phyloP scores from a whole-genome alignment of 2,797 vertebrate genomes.

The Alosa sapidissima region DNA sequence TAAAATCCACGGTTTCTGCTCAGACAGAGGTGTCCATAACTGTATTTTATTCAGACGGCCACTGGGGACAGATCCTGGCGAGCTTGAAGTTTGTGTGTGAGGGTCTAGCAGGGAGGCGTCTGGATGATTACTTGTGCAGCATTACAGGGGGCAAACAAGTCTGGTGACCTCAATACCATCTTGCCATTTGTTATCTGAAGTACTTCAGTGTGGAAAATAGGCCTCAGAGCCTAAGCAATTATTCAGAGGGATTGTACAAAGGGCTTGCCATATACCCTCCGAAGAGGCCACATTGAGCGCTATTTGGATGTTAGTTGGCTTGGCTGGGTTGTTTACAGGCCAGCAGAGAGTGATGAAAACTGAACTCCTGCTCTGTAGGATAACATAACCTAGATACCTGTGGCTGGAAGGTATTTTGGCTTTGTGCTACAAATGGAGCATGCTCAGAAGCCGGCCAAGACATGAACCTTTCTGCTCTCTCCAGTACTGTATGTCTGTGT shows the following conservation, averaged over 20 bases:
- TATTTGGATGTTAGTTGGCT: neutral
- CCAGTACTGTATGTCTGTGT: neutral
- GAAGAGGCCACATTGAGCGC: neutral
- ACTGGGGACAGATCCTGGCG: neutral
- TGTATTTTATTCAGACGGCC: slow-evolving; percentile 12
- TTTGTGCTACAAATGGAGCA: neutral
- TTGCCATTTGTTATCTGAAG: neutral
- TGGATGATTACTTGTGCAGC: neutral
- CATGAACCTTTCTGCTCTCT: neutral
- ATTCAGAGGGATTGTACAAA: neutral
- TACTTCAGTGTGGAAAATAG: neutral
- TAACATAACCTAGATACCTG: slow-evolving; percentile 19
- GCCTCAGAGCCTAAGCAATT: neutral
- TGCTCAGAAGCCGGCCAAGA: slow-evolving; percentile 9
- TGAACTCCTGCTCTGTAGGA: neutral
- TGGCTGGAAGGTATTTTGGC: neutral
- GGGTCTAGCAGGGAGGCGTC: neutral
- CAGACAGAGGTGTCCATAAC: neutral
- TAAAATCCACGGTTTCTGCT: neutral
- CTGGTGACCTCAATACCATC: slow-evolving; percentile 17
- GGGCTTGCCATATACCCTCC: neutral
- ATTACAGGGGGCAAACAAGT: neutral
- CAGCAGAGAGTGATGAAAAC: neutral
- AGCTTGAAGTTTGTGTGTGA: neutral
- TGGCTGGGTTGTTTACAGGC: neutral